A percentile compares a stretch with the other conserved stretches of the same genome.
These are phyloP conservation scores for Podarcis muralis DNA, from an alignment of 2,113 vertebrate genomes.

Conservation along the genomic window DNA sequence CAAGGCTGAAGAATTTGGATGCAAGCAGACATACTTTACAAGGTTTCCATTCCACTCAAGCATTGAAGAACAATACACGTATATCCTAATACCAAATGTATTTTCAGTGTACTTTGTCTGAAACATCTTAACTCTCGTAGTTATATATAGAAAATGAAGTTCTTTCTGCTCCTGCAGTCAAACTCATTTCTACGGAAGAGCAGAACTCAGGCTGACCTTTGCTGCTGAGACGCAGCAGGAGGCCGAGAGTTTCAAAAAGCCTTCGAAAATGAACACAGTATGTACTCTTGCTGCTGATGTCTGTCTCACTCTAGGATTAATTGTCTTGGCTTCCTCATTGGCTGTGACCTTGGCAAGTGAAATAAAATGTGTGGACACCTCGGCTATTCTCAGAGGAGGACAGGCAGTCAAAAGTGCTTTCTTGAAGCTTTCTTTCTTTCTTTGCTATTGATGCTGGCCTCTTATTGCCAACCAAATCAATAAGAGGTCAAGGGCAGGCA, in stretches of 20 bases:
- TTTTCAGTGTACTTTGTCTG: not conserved
- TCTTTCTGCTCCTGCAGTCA: not conserved
- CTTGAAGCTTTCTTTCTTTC: not conserved
- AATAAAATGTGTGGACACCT: conserved; percentile 13
- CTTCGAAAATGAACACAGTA: not conserved
- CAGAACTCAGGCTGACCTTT: conserved; percentile 1
- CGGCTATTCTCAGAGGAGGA: not conserved
- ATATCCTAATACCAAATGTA: not conserved
- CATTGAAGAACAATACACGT: not conserved
- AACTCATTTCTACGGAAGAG: not conserved
- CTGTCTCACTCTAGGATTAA: conserved; percentile 31
- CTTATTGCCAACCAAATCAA: not conserved
- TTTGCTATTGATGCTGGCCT: not conserved
- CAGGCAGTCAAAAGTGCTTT: not conserved
- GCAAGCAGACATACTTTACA: not conserved
- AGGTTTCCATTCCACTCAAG: not conserved
- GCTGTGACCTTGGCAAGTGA: conserved; percentile 21
- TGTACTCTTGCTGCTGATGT: conserved; percentile 18
- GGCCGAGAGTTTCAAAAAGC: not conserved
- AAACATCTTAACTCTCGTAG: not conserved
- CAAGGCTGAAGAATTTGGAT: not conserved
- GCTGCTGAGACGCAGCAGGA: not conserved
- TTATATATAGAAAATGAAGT: conserved; percentile 1
- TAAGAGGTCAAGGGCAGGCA: not conserved
- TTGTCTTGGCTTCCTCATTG: not conserved